phyloP scores from a whole-genome alignment of 2,888 invertebrate genomes.

The Sisyra terminalis region DNA sequence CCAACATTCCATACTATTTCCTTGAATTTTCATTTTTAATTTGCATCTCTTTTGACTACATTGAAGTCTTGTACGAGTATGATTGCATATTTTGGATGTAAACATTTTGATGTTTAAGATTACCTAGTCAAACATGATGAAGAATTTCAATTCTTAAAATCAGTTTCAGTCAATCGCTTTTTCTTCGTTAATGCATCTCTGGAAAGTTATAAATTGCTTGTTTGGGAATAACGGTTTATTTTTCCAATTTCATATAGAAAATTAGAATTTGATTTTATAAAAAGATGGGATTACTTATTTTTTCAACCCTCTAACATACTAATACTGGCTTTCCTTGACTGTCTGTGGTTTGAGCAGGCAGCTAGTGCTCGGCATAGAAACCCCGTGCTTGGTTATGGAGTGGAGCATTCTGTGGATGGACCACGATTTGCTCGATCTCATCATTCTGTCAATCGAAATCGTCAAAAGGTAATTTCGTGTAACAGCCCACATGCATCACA shows the following conservation, averaged over 20 bases:
- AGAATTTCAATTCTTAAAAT: conserved; percentile 1
- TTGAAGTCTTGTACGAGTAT: conserved; percentile 5
- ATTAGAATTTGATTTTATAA: no score
- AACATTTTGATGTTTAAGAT: conserved; percentile 6
- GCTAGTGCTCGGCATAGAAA: conserved; percentile 26
- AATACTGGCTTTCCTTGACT: conserved; percentile 12
- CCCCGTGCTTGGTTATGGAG: conserved; percentile 26
- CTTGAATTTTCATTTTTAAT: no score
- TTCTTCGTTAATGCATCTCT: no score
- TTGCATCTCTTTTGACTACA: conserved; percentile 1
- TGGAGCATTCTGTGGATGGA: conserved; percentile 31
- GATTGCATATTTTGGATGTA: conserved; percentile 2
- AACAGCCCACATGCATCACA: background rate
- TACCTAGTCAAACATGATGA: conserved; percentile 1
- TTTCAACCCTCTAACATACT: conserved; percentile 6
- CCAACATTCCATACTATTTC: conserved; percentile 10
- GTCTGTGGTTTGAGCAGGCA: conserved; percentile 23
- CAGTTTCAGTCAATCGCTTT: background rate
- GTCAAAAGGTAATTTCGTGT: conserved; percentile 7
- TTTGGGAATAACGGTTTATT: no score
- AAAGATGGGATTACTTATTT: background rate
- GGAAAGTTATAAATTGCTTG: no score
- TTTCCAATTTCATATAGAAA: no score
- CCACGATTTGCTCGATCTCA: conserved; percentile 26
- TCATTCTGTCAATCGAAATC: conserved; percentile 6